Percentiles rank a stretch among this genome's conserved stretches.
phyloP scores from a whole-genome alignment of 30 jellyfish, hydroid and myxozoan species.

The Chironex yamaguchii region DNA sequence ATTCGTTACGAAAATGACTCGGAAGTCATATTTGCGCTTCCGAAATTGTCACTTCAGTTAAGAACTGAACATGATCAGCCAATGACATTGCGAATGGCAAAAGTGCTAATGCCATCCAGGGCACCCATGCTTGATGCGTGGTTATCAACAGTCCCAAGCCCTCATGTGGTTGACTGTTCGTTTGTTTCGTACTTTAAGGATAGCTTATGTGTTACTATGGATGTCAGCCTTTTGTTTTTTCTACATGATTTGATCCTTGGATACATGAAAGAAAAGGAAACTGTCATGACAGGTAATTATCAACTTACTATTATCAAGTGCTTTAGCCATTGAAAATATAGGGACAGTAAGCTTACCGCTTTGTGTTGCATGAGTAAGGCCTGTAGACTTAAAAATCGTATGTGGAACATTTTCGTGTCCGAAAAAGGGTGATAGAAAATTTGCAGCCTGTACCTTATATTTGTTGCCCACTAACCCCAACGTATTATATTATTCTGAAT shows the following conservation, averaged over 20 bases:
- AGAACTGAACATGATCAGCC: constrained; percentile 98
- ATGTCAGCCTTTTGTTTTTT: constrained; percentile 88
- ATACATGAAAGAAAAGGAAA: constrained; percentile 94
- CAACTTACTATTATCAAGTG: background rate
- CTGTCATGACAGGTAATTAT: constrained; percentile 46
- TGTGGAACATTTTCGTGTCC: too few relatives aligned
- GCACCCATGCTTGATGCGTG: constrained; percentile 63
- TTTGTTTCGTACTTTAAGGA: constrained; percentile 81
- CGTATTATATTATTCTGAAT: too few relatives aligned
- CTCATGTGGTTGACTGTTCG: constrained; percentile 89
- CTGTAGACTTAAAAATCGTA: too few relatives aligned
- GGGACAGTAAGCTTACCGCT: too few relatives aligned
- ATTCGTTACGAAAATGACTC: constrained; percentile 94
- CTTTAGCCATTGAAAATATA: background rate
- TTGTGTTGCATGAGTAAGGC: too few relatives aligned
- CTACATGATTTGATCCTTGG: constrained; percentile 89
- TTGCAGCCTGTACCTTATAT: too few relatives aligned
- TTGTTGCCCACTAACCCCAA: too few relatives aligned
- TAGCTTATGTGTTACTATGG: constrained; percentile 92
- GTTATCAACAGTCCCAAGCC: constrained; percentile 89
- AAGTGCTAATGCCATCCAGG: constrained; percentile 24
- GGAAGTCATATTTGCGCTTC: constrained; percentile 91
- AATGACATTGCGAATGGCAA: constrained; percentile 74
- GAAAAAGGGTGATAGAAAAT: too few relatives aligned
- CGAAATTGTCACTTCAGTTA: constrained; percentile 72